Evolutionary conservation across 2,113 vertebrate species (phyloP).

Genomic region (Puffinus mauretanicus): DNA sequence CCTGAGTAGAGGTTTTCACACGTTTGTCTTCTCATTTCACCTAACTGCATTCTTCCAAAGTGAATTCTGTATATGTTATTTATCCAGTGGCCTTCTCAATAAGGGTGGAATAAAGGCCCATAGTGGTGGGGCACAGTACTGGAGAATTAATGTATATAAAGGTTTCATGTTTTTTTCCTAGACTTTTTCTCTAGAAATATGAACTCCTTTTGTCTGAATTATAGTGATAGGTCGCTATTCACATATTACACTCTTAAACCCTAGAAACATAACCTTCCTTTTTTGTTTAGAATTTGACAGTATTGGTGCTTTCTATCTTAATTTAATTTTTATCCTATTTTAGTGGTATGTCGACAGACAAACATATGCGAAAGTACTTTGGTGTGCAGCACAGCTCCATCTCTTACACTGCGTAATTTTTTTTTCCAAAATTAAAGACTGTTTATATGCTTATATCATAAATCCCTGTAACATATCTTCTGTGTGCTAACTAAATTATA

Average conservation of each 20-base stretch:
- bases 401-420: not conserved
- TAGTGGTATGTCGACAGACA: not conserved
- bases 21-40: not conserved
- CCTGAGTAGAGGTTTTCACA: not conserved
- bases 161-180: not conserved
- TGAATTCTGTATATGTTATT: not conserved
- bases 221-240: not conserved
- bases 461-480: not conserved
- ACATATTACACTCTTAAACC: not conserved
- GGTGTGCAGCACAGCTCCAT: not conserved
- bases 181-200: not conserved
- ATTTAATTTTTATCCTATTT: constrained; percentile 10
- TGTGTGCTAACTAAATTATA: not conserved
- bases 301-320: not conserved
- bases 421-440: not conserved
- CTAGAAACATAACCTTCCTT: not conserved
- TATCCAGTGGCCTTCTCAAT: not conserved
- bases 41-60: not conserved
- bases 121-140: not conserved
- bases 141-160: not conserved
- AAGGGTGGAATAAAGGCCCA: not conserved
- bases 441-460: not conserved
- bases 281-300: not conserved
- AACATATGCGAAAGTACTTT: not conserved
- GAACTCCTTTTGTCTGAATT: not conserved